Conservation (phyloP, 2,113 vertebrate species). For the Thunnus maccoyii region DNA sequence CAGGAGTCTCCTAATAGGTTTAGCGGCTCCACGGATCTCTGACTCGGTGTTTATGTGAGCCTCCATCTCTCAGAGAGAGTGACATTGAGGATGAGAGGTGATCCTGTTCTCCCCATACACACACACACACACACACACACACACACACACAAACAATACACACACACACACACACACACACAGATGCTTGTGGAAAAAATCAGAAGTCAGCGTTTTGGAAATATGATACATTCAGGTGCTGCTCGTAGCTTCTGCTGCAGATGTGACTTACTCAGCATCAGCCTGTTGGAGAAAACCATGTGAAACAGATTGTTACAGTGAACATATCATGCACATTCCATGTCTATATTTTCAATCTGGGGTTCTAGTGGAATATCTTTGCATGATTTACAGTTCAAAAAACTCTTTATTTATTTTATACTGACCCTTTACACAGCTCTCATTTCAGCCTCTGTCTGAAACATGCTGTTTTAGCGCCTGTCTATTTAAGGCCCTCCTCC, state of each 20-base stretch:
- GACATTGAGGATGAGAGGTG: constrained; percentile 88
- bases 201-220: constrained; percentile 73
- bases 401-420: no score
- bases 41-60: constrained; percentile 75
- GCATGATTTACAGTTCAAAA: no score
- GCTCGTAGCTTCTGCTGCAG: neutral
- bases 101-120: constrained; percentile 34
- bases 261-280: neutral
- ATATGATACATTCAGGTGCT: constrained; percentile 51
- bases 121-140: constrained; percentile 25
- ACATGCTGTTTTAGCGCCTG: no score
- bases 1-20: constrained; percentile 89
- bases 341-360: no score
- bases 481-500: no score
- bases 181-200: constrained; percentile 48
- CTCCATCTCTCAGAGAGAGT: constrained; percentile 76
- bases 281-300: no score
- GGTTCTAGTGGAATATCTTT: no score
- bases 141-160: neutral
- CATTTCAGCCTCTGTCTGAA: no score
- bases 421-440: no score
- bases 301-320: no score
- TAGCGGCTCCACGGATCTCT: constrained; percentile 80
- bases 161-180: constrained; percentile 5
- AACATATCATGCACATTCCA: no score